These are phyloP conservation scores for Dipodomys ordii DNA, from an alignment of 2,113 vertebrate species.

Conservation along the genomic window DNA sequence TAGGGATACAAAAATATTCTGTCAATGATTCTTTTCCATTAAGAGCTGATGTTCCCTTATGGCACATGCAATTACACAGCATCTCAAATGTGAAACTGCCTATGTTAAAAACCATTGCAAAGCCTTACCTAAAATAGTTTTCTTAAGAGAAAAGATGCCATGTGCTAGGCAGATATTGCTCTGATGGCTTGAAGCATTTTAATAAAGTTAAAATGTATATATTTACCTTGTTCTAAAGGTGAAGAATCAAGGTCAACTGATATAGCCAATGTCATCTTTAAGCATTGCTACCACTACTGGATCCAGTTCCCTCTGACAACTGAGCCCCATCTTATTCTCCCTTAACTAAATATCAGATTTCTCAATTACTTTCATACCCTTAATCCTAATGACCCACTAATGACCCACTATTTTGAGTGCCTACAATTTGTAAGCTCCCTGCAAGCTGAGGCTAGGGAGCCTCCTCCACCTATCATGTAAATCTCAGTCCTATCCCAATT, in stretches of 20 bases:
- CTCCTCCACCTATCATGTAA: slow-evolving; percentile 1
- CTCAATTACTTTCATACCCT: slow-evolving; percentile 42
- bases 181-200: slow-evolving; percentile 36
- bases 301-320: slow-evolving; percentile 37
- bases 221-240: slow-evolving; percentile 58
- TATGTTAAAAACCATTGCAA: slow-evolving; percentile 43
- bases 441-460: slow-evolving; percentile 10
- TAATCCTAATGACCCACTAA: slow-evolving; percentile 46
- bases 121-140: slow-evolving; percentile 51
- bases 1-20: slow-evolving; percentile 51
- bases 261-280: slow-evolving; percentile 60
- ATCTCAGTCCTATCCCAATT: slow-evolving; percentile 49
- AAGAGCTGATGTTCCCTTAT: slow-evolving; percentile 9
- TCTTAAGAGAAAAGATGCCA: slow-evolving; percentile 40
- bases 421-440: slow-evolving; percentile 64
- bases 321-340: slow-evolving; percentile 16
- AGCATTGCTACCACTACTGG: neutral
- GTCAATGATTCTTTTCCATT: neutral
- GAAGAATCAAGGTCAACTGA: slow-evolving; percentile 58
- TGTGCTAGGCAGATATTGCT: slow-evolving; percentile 41
- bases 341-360: slow-evolving; percentile 37
- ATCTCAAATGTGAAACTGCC: slow-evolving; percentile 38
- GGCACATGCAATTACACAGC: slow-evolving; percentile 20
- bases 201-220: slow-evolving; percentile 41
- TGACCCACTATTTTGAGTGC: slow-evolving; percentile 68